Percentiles rank a stretch among this genome's conserved stretches.
These are phyloP conservation scores for Pseudobourletiella spinata DNA, from an alignment of 1,140 invertebrate genomes.

Conservation along the genomic window DNA sequence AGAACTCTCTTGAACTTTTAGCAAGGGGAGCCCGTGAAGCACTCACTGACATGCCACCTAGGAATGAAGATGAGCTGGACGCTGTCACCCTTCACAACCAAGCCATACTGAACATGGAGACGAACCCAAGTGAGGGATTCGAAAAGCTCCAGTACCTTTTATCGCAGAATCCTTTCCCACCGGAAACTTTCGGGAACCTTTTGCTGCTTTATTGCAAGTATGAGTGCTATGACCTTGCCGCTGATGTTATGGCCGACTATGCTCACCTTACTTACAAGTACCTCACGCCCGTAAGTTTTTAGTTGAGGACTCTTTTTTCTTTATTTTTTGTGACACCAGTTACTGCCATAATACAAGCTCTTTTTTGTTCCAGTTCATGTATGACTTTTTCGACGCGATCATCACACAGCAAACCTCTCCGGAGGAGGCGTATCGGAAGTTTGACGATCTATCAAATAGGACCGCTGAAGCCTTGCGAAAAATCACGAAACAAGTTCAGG, in stretches of 20 bases:
- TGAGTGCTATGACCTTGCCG: slow-evolving; percentile 94
- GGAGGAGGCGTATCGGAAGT: slow-evolving; percentile 93
- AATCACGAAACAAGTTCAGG: slow-evolving; percentile 75
- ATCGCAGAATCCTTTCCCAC: slow-evolving; percentile 91
- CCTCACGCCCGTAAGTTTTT: slow-evolving; percentile 64
- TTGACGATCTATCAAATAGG: slow-evolving; percentile 87
- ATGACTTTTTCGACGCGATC: slow-evolving; percentile 83
- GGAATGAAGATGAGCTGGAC: slow-evolving; percentile 93
- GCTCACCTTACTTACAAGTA: slow-evolving; percentile 95
- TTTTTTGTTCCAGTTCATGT: slow-evolving; percentile 64
- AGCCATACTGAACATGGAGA: slow-evolving; percentile 89
- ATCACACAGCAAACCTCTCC: slow-evolving; percentile 96
- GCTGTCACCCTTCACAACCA: slow-evolving; percentile 97
- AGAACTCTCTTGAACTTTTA: no score
- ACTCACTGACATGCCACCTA: slow-evolving; percentile 93
- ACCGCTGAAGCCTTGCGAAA: slow-evolving; percentile 85
- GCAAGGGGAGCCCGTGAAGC: slow-evolving; percentile 86
- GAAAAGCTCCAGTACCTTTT: slow-evolving; percentile 95
- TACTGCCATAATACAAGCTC: no score
- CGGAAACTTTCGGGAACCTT: slow-evolving; percentile 95
- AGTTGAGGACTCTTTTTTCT: no score
- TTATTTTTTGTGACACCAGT: no score
- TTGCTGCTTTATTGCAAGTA: slow-evolving; percentile 93
- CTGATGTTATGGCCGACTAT: slow-evolving; percentile 96
- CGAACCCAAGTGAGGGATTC: slow-evolving; percentile 83